Base-by-base conservation (phyloP, 2,113 vertebrate species). In the Bos javanicus region DNA sequence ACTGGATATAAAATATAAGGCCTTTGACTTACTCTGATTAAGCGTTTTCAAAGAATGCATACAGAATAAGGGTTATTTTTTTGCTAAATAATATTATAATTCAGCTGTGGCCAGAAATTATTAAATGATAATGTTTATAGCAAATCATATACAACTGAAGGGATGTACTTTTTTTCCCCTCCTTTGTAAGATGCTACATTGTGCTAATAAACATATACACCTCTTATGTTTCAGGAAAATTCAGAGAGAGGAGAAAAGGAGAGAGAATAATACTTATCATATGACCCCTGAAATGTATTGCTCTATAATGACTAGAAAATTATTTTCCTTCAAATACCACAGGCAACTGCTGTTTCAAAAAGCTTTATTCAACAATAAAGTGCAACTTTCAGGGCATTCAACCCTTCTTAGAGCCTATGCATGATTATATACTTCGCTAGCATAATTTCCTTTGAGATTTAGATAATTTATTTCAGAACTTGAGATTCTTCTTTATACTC, bases 401-500 rank as follows among this genome's bases (percentile, higher is more conserved):
- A 39, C 23, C 7, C n/a, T 82, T 81, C 76, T 78, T 85, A 93
- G 28, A 78, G n/a, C 2, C 60, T 87, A 36, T 78, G 43, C 28
- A 86, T 92, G 33, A 71, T 83, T 89, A 90, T 71, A 90, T 48
- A 94, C 28, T 82, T 93, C 43, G 23, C 56, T 26, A 96, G 56
- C 11, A 89, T 87, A 78, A 81, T 91, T 50, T 98, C 71, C 62
- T 81, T 74, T 2, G 19, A 62, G 28, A n/a, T 96, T 78, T 96
- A 96, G 97, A 97, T 95, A 94, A 97, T 91, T 96, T 95, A 93
- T 97, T 96, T 98, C 60, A 80, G 80, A 84, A 89, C 46, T 60
- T 92, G 30, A 10, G 50, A 95, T 82, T 88, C 25, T 89, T 30
- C 39, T 78, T 89, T 94, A 57, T 54, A n/a, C 23, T 86, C 3